Percentiles rank a stretch among this genome's conserved stretches.
Conservation (phyloP, 2,888 invertebrate genomes). For the Melanostoma scalare region DNA sequence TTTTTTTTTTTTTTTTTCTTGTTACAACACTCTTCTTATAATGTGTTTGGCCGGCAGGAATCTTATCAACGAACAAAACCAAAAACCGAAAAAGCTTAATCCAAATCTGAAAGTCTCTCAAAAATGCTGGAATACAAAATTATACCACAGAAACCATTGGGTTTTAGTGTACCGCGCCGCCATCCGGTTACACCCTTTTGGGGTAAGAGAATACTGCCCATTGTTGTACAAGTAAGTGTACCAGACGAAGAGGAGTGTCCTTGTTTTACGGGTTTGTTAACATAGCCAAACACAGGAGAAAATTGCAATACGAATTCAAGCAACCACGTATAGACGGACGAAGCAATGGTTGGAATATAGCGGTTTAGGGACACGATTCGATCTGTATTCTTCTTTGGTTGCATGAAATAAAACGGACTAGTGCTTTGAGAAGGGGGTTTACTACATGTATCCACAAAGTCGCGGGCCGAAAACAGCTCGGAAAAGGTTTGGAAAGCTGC, state of each 20-base stretch:
- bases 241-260: constrained; percentile 23
- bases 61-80: constrained; percentile 64
- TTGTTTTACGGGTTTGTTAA: constrained; percentile 68
- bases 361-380: constrained; percentile 62
- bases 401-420: constrained; percentile 35
- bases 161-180: neutral
- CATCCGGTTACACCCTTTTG: too few species aligned
- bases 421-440: constrained; percentile 15
- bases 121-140: constrained; percentile 49
- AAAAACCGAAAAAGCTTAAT: constrained; percentile 52
- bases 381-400: constrained; percentile 50
- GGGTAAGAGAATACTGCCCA: neutral
- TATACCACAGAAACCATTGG: constrained; percentile 30
- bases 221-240: neutral
- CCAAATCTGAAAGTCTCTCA: constrained; percentile 61
- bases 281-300: constrained; percentile 67
- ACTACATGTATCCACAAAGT: constrained; percentile 11
- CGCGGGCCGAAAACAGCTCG: constrained; percentile 40
- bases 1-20: constrained; percentile 16
- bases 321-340: constrained; percentile 40
- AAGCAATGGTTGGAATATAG: constrained; percentile 49
- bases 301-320: constrained; percentile 66
- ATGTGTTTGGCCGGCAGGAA: constrained; percentile 49
- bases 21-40: neutral
- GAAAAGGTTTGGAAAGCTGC: constrained; percentile 26